Evolutionary conservation across 1,140 invertebrate genomes (phyloP).

Genomic region (Oryctes rhinoceros): DNA sequence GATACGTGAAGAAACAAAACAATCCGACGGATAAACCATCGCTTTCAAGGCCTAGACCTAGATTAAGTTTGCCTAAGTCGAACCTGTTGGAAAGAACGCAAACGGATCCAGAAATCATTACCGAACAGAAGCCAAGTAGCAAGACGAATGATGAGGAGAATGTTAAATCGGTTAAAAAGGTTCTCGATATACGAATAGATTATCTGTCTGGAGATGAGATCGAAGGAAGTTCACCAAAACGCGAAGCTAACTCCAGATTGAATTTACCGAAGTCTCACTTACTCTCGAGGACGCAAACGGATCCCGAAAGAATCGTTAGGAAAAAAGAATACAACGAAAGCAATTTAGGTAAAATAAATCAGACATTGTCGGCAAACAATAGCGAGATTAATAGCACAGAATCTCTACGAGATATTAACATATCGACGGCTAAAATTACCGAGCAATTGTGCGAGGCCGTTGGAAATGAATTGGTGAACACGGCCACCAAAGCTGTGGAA

Average conservation of each 20-base stretch:
- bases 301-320: neutral
- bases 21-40: neutral
- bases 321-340: neutral
- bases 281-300: neutral
- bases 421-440: slow-evolving; percentile 6
- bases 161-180: neutral
- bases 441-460: neutral
- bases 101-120: neutral
- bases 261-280: neutral
- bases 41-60: neutral
- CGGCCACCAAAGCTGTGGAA: neutral
- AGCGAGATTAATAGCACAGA: neutral
- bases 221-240: neutral
- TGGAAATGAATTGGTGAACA: neutral
- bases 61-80: neutral
- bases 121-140: neutral
- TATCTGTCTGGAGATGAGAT: neutral
- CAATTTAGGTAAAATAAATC: neutral
- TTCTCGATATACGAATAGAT: neutral
- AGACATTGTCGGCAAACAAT: neutral
- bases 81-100: neutral
- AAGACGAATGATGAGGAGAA: neutral
- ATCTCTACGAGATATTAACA: neutral
- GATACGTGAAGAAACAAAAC: neutral
- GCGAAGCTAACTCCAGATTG: neutral